A percentile compares a stretch with the other conserved stretches of the same genome.
Evolutionary conservation across 2,113 vertebrate species (phyloP).

Genomic region (Chelonoidis abingdonii): DNA sequence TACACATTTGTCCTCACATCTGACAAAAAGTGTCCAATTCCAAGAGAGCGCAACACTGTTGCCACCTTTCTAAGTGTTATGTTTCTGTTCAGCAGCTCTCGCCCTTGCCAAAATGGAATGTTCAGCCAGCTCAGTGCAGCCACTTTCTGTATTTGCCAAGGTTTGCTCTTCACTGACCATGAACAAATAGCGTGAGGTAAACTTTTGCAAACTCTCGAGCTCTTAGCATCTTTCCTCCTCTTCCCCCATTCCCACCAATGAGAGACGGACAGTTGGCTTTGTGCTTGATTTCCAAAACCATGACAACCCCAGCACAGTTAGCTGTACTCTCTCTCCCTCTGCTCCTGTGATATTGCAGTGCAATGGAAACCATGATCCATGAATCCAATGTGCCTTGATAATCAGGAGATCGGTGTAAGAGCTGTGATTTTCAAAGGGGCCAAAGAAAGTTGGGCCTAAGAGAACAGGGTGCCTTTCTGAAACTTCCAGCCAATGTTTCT

Average conservation of each 20-base stretch:
- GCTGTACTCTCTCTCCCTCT: background rate
- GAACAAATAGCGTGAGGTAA: background rate
- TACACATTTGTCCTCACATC: background rate
- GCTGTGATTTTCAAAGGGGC: background rate
- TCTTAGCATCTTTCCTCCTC: too few relatives aligned
- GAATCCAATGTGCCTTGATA: background rate
- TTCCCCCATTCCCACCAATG: background rate
- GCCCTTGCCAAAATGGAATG: background rate
- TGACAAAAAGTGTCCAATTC: background rate
- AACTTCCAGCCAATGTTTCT: background rate
- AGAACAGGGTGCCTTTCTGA: background rate
- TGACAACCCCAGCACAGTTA: fast-evolving
- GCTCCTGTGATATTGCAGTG: fast-evolving
- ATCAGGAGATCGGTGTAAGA: background rate
- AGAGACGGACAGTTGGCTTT: background rate
- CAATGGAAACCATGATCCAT: background rate
- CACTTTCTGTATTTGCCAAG: background rate
- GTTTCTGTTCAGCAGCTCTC: background rate
- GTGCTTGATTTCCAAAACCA: background rate
- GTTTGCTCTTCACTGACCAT: background rate
- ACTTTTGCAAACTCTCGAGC: background rate
- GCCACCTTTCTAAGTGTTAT: background rate
- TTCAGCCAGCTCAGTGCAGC: background rate
- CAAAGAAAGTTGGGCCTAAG: background rate
- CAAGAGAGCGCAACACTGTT: background rate